Base-by-base conservation (phyloP, 2,888 invertebrate genomes). In the Hypselothyrea guttata region DNA sequence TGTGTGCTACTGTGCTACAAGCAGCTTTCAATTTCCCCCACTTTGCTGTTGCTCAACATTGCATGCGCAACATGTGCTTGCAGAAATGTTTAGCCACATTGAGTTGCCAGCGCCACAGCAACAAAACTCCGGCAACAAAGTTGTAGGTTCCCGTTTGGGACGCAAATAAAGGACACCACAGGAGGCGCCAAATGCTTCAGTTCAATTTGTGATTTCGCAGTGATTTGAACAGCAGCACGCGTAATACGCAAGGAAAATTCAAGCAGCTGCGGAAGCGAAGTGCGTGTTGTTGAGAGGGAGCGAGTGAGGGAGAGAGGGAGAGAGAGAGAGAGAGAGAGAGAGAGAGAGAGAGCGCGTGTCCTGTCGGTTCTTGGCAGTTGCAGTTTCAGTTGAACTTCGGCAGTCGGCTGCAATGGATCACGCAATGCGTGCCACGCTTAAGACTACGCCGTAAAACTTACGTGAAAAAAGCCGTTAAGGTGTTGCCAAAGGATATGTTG, bases 161-260 rank as follows among this genome's bases (percentile, higher is more conserved):
- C 35, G 53, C 71, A 79, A 74, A 74, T 85, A 76, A 85, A 87
- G 86, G 77, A 83, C 79, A 72, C 68, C 71, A 75, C 75, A 75
- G 71, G 75, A 85, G 73, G 54, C 67, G 48, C 62, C 70, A 71
- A 75, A 68, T 46, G 62, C 79, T 82, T 87, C 84, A 87, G 87
- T 87, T 52, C 62, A 68, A 51, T 76, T 84, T 86, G 44, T 79
- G 85, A 71, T 75, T 74, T 79, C 68, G 81, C 73, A 60, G 71
- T 77, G 88, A 84, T 85, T 88, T 81, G 73, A 84, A 83, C 86
- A 75, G 49, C 45, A 35, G 59, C 57, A 44, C 34, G 38, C 56
- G 16, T 15, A 8, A 46, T 22, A 33, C 33, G 22, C 41, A 16
- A 31, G 34, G 15, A 16, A 38, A 38, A 16, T 38, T 56, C 16